Conservation (phyloP, 2,113 vertebrate species). For the Synodontis membranacea region DNA sequence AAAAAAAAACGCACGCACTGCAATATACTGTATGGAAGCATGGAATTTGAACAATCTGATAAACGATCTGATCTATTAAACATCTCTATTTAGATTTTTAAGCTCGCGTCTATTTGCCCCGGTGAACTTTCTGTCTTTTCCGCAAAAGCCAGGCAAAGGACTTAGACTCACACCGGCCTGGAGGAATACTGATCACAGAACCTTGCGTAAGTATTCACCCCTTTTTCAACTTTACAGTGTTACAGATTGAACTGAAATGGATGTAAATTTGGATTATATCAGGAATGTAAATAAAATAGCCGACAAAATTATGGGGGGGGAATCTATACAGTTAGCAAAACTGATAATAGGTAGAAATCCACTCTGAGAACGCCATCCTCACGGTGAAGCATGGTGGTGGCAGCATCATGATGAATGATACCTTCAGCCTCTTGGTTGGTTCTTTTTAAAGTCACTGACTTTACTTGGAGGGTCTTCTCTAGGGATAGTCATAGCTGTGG, state of each 20-base stretch:
- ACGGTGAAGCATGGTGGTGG: background rate
- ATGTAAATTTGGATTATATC: background rate
- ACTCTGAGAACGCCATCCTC: background rate
- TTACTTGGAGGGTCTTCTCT: background rate
- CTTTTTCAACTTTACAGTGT: background rate
- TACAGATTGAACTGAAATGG: background rate
- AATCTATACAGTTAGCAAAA: background rate
- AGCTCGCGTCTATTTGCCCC: background rate
- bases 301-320: background rate
- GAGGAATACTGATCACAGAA: slow-evolving; percentile 22
- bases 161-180: slow-evolving; percentile 19
- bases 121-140: background rate
- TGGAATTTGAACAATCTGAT: background rate
- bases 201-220: background rate
- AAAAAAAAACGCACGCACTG: background rate
- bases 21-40: background rate
- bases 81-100: background rate
- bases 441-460: background rate
- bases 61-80: background rate
- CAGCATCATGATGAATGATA: background rate
- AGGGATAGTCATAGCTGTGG: background rate
- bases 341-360: background rate
- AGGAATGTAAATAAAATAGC: background rate
- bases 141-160: background rate
- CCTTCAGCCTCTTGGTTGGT: background rate